A percentile compares a stretch with the other conserved stretches of the same genome.
Evolutionary conservation across 2,113 vertebrate species (phyloP).

Genomic region (Polypterus bichir): DNA sequence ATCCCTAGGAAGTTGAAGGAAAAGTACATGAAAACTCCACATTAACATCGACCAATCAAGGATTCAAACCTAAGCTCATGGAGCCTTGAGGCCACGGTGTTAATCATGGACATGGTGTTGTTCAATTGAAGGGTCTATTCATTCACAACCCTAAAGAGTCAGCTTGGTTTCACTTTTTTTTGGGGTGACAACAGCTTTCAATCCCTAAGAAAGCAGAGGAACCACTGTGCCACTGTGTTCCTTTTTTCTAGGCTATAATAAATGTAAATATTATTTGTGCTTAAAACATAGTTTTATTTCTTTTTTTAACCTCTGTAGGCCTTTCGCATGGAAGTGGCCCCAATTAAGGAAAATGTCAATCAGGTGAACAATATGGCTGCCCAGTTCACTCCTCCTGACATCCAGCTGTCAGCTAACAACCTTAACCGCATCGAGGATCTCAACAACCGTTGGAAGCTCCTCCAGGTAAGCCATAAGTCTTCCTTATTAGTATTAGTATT

Average conservation of each 20-base stretch:
- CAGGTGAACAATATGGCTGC: conserved; percentile 75
- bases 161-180: too few species aligned
- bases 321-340: conserved; percentile 72
- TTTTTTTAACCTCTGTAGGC: conserved; percentile 39
- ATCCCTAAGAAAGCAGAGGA: background rate
- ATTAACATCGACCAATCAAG: too few species aligned
- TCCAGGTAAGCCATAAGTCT: conserved; percentile 62
- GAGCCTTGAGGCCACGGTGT: too few species aligned
- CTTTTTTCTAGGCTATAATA: background rate
- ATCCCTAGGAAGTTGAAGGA: too few species aligned
- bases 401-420: conserved; percentile 75
- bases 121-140: too few species aligned
- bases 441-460: conserved; percentile 80
- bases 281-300: background rate
- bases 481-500: background rate
- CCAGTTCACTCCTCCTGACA: conserved; percentile 56
- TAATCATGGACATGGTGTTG: too few species aligned
- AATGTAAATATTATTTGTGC: background rate
- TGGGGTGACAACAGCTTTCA: too few species aligned
- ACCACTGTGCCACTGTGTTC: background rate
- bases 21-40: too few species aligned
- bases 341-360: conserved; percentile 75
- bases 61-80: too few species aligned
- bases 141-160: too few species aligned
- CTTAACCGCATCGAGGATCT: conserved; percentile 77